Base-by-base conservation (phyloP, 2,797 vertebrate species). In the Rachycentron canadum region DNA sequence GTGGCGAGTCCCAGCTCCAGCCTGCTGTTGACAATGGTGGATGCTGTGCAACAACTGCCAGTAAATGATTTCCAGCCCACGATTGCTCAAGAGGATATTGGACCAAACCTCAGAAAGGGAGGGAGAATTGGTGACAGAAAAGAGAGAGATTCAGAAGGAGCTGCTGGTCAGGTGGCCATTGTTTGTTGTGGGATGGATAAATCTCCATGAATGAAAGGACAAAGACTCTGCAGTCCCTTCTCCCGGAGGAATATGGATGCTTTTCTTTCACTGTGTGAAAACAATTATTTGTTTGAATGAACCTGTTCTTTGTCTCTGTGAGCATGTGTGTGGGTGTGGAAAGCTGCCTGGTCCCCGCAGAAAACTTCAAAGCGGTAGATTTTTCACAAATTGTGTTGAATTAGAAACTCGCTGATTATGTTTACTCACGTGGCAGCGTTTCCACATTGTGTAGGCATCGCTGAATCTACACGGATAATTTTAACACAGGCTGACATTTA, bases 61-160 rank as follows among this genome's bases (percentile, higher is more conserved):
- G 71, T 77, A 79, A 88, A 88, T 82, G 80, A 87, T 89, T 86
- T 79, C 58, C 53, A 80, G 70, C 72, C 57, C 56, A 16, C 73
- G 58, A 53, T 58, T 52, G 68, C 82, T 81, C 65, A 7, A 62
- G 74, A 86, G 82, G 56, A 78, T 64, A 52, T 32, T 47, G 80
- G 61, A 36, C 23, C 45, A 58, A 84, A 78, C 53, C 41, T 80
- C 73, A 67, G 60, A 74, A 47, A 69, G 56, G 40, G 26, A 52
- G 53, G 26, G 49, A 69, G 66, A 73, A 66, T n/a, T 61, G 47
- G 73, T 70, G 76, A 76, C 45, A 76, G 67, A 70, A 66, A 71
- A 52, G 64, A 77, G 43, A 45, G 76, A 67, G 74, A 63, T 78
- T 86, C 26, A 78, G 58, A 66, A 76, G 72, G 61, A 86, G 50